Evolutionary conservation across 2,797 vertebrate genomes (phyloP).

Genomic region (Artibeus lituratus): DNA sequence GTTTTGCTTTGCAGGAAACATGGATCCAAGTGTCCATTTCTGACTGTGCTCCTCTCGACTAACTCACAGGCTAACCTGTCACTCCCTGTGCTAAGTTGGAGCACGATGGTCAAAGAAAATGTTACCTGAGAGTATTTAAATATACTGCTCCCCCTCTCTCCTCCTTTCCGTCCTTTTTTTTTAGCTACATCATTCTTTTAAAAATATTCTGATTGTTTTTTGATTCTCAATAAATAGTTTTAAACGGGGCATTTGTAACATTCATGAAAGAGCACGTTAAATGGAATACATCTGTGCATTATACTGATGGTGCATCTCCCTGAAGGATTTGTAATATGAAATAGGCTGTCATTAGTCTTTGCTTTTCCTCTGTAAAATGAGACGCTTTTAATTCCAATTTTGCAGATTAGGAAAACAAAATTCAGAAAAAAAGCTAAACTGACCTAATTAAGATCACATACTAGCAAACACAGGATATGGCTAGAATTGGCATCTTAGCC

Average conservation of each 20-base stretch:
- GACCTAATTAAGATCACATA: constrained; percentile 59
- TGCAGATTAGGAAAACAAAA: constrained; percentile 63
- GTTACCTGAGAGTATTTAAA: neutral
- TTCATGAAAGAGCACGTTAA: neutral
- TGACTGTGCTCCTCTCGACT: neutral
- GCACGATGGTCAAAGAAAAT: neutral
- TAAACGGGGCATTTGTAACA: constrained; percentile 14
- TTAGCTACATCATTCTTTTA: neutral
- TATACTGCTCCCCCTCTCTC: neutral
- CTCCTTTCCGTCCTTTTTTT: neutral
- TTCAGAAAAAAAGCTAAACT: constrained; percentile 23
- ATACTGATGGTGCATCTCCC: neutral
- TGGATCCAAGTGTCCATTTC: neutral
- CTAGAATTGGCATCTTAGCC: neutral
- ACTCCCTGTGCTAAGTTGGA: neutral
- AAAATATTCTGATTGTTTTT: neutral
- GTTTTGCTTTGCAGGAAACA: neutral
- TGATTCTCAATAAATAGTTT: constrained; percentile 15
- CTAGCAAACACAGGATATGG: constrained; percentile 46
- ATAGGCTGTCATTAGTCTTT: constrained; percentile 13
- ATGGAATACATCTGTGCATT: neutral
- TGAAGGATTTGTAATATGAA: neutral
- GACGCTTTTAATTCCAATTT: constrained; percentile 56
- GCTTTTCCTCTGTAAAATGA: constrained; percentile 32
- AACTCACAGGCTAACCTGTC: neutral